Conservation (phyloP, 92 coral and sea anemone genomes). For the Palythoa caribaeorum region DNA sequence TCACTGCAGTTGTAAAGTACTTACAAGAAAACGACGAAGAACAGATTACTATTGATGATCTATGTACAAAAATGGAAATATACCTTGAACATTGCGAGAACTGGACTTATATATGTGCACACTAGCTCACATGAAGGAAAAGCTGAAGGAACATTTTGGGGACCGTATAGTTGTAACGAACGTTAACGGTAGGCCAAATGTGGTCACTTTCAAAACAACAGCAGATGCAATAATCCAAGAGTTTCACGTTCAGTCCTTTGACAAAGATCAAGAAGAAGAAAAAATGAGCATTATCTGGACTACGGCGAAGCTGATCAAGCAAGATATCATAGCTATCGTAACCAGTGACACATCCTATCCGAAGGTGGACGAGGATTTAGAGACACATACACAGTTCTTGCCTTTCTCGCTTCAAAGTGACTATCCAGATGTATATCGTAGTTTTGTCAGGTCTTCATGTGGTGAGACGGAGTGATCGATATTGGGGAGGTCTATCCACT, state of each 20-base stretch:
- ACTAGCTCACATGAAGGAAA: conserved; percentile 1
- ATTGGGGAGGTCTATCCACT: conserved; percentile 62
- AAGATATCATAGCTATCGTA: conserved; percentile 20
- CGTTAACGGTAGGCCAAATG: conserved; percentile 13
- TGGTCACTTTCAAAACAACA: neutral
- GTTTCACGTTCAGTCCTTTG: conserved; percentile 2
- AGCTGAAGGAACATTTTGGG: neutral
- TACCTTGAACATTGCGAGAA: neutral
- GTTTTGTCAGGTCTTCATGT: conserved; percentile 48
- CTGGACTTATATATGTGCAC: neutral
- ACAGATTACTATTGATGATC: neutral
- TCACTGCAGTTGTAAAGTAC: conserved; percentile 26
- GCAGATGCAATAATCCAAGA: conserved; percentile 18
- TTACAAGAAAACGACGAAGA: conserved; percentile 37
- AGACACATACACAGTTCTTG: neutral
- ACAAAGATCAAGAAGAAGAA: too few relatives aligned
- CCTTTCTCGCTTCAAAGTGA: conserved; percentile 24
- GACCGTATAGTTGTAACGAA: neutral
- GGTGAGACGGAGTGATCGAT: conserved; percentile 60
- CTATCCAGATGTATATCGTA: conserved; percentile 39
- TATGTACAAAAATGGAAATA: neutral
- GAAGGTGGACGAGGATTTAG: neutral
- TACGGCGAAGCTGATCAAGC: conserved; percentile 42
- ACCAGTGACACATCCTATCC: neutral
- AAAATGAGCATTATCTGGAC: neutral